Base-by-base conservation (phyloP, 2,888 invertebrate species). In the Lobophora halterata region DNA sequence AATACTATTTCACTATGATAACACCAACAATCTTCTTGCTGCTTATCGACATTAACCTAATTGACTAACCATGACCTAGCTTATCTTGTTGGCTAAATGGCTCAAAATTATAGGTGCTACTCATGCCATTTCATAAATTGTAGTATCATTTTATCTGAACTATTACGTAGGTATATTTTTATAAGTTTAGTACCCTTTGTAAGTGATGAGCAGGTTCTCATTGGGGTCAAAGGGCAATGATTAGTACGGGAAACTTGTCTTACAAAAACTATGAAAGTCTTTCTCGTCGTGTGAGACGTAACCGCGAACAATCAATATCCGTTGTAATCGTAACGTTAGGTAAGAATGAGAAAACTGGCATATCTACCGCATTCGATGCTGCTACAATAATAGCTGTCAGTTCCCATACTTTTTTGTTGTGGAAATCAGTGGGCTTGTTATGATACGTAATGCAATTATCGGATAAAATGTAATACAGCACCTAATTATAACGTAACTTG, bases 251-350 rank as follows among this genome's bases (percentile, higher is more conserved):
- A 64, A 66, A 60, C 55, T 35, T 33, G 26, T 40, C 10, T 41
- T 20, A 34, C 49, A 78, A 77, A 76, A 79, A 73, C 60, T 58
- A 65, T 67, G 74, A 76, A 78, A 75, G 71, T 72, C 58, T 67
- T 65, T 64, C 61, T 54, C 61, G 64, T 71, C 36, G 71, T 66
- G 72, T 62, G 71, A 74, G 64, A 71, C 62, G 65, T 68, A 72
- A 67, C 61, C 50, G 56, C 58, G 49, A 67, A 79, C 78, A 83
- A 81, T 82, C 75, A 61, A 81, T 83, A 85, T 83, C 79, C 80
- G 79, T 70, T 77, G 75, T 76, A 70, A 75, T 74, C 61, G 58
- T 61, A 58, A 59, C 57, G 74, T 86, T 80, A 77, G 68, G 72
- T 79, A 80, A 81, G 65, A 75, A 52, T 71, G 72, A 61, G 71